These are phyloP conservation scores for Lamellibrachia columna DNA, from an alignment of 2,888 invertebrate genomes.

Conservation along the genomic window DNA sequence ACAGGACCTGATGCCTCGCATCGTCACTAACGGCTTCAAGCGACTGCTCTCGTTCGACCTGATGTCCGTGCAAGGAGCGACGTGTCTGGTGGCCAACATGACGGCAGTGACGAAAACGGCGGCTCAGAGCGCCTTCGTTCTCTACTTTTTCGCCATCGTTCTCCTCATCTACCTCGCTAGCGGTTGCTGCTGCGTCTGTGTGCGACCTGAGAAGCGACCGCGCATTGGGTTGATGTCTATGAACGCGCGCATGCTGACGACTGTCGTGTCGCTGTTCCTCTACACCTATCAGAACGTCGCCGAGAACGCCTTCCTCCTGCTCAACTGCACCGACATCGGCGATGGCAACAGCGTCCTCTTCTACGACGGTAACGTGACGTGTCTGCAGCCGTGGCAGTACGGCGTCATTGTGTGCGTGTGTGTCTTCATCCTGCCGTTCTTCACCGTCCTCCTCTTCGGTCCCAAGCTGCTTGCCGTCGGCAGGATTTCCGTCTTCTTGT, in stretches of 20 bases:
- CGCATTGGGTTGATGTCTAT: slow-evolving; percentile 18
- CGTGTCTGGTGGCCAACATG: slow-evolving; percentile 13
- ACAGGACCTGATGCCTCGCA: slow-evolving; percentile 17
- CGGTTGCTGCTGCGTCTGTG: slow-evolving; percentile 26
- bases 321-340: slow-evolving; percentile 31
- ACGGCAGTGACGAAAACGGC: slow-evolving; percentile 19
- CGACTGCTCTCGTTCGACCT: slow-evolving; percentile 20
- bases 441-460: slow-evolving; percentile 32
- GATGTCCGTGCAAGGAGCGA: slow-evolving; percentile 3
- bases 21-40: slow-evolving; percentile 17
- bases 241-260: slow-evolving; percentile 25
- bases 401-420: slow-evolving; percentile 26
- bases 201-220: slow-evolving; percentile 26
- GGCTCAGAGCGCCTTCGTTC: slow-evolving; percentile 23
- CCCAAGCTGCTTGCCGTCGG: slow-evolving; percentile 32
- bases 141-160: slow-evolving; percentile 26
- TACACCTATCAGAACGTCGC: slow-evolving; percentile 34
- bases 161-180: slow-evolving; percentile 28
- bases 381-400: slow-evolving; percentile 38
- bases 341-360: slow-evolving; percentile 30
- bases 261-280: slow-evolving; percentile 31
- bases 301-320: slow-evolving; percentile 30
- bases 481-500: slow-evolving; percentile 20
- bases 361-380: slow-evolving; percentile 35
- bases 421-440: slow-evolving; percentile 37